Percentiles rank a stretch among this genome's conserved stretches.
Conservation (phyloP, 2,888 invertebrate species). For the Epirrita christyi region DNA sequence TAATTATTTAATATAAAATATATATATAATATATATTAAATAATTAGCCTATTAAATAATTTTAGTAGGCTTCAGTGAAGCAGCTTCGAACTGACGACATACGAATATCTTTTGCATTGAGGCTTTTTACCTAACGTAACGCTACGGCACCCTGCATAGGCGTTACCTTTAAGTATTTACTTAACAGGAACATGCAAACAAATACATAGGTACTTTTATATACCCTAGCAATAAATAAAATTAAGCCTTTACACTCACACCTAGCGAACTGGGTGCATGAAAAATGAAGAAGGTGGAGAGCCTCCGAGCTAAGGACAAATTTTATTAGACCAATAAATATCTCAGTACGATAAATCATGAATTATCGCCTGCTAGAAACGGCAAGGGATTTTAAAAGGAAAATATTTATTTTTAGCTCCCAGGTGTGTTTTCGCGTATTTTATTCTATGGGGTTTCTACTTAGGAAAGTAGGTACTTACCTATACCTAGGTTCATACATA, state of each 20-base stretch:
- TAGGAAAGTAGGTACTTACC: too few relatives aligned
- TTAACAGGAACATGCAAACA: neutral
- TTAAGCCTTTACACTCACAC: constrained; percentile 18
- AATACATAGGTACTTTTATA: neutral
- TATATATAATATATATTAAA: too few relatives aligned
- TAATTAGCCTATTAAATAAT: too few relatives aligned
- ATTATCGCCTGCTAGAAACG: constrained; percentile 53
- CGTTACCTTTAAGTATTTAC: too few relatives aligned
- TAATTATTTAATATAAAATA: too few relatives aligned
- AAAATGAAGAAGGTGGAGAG: constrained; percentile 48
- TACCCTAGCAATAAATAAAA: constrained; percentile 20
- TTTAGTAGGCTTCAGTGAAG: too few relatives aligned
- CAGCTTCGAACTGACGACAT: too few relatives aligned
- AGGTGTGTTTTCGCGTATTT: constrained; percentile 8
- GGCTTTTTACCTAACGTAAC: too few relatives aligned
- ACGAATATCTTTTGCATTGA: too few relatives aligned
- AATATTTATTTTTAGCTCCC: constrained; percentile 44
- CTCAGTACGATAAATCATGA: constrained; percentile 55
- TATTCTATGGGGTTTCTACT: too few relatives aligned
- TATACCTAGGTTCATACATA: too few relatives aligned
- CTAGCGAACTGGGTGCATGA: constrained; percentile 33
- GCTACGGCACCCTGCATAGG: too few relatives aligned
- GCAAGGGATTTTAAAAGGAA: constrained; percentile 47
- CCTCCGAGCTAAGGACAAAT: constrained; percentile 56
- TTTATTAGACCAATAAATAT: constrained; percentile 68